Evolutionary conservation across 2,113 vertebrate genomes (phyloP).

Genomic region (Lepidothrix coronata): DNA sequence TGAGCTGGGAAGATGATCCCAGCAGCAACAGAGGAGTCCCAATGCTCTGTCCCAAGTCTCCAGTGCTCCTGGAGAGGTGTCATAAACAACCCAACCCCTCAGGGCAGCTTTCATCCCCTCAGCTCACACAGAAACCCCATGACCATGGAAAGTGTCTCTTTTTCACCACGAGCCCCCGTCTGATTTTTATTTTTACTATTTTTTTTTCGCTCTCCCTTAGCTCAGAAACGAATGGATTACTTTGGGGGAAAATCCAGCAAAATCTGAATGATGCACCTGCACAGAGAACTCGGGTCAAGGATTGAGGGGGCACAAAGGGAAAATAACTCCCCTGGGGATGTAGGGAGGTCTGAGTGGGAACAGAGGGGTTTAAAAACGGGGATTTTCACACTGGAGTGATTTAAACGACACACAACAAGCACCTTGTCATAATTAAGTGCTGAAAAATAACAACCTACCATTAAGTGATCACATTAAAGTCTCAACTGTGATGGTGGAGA

Average conservation of each 20-base stretch:
- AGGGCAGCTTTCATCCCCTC: not conserved
- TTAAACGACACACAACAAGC: not conserved
- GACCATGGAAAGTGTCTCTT: not conserved
- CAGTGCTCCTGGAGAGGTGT: not conserved
- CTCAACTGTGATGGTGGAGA: not conserved
- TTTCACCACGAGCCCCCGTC: not conserved
- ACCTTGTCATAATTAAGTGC: not conserved
- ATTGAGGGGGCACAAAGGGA: not conserved
- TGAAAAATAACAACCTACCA: not conserved
- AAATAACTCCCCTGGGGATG: not conserved
- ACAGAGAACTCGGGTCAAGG: not conserved
- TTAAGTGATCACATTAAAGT: not conserved
- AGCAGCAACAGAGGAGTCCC: not conserved
- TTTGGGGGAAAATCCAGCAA: not conserved
- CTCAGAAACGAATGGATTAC: not conserved
- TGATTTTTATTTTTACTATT: not conserved
- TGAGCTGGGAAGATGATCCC: not conserved
- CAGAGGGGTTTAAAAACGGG: not conserved
- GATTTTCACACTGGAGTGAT: not conserved
- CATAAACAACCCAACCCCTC: not conserved
- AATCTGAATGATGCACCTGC: not conserved
- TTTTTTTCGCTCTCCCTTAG: not conserved
- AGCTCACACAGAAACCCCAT: not conserved
- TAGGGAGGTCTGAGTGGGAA: not conserved
- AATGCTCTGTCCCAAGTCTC: too few species aligned